Evolutionary conservation across 1,140 invertebrate species (phyloP).

Genomic region (Bombus pascuorum): DNA sequence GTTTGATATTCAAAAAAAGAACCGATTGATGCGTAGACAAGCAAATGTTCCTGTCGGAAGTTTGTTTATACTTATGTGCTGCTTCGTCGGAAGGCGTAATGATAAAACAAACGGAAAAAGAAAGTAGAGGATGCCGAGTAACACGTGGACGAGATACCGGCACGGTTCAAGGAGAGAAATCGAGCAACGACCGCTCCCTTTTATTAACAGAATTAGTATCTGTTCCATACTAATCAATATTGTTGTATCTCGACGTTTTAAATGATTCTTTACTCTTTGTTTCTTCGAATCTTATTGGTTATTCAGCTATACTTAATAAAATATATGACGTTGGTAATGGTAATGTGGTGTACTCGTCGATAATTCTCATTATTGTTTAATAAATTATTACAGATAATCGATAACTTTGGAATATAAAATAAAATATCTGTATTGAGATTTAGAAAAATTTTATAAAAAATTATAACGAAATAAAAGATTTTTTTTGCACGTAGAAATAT

Average conservation of each 20-base stretch:
- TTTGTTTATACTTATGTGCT: constrained; percentile 31
- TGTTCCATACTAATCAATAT: neutral
- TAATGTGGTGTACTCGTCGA: too few species aligned
- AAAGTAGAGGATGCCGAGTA: constrained; percentile 27
- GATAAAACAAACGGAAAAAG: constrained; percentile 34
- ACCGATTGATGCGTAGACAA: neutral
- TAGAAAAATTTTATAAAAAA: too few species aligned
- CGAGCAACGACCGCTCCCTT: constrained; percentile 11
- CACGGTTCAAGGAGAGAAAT: constrained; percentile 35
- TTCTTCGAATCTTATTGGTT: neutral
- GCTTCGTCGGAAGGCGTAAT: neutral
- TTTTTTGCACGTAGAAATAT: too few species aligned
- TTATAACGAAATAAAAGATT: too few species aligned
- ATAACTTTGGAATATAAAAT: neutral
- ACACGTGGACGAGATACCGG: constrained; percentile 22
- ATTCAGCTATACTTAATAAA: neutral
- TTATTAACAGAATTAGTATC: constrained; percentile 39
- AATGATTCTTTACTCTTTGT: neutral
- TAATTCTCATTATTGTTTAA: neutral
- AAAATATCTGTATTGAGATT: neutral
- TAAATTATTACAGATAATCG: neutral
- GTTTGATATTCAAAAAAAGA: neutral
- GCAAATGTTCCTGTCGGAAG: constrained; percentile 9
- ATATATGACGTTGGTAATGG: too few species aligned
- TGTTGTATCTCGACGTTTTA: neutral